These are phyloP conservation scores for Rhamnusium bicolor DNA, from an alignment of 2,888 invertebrate genomes.

Conservation along the genomic window DNA sequence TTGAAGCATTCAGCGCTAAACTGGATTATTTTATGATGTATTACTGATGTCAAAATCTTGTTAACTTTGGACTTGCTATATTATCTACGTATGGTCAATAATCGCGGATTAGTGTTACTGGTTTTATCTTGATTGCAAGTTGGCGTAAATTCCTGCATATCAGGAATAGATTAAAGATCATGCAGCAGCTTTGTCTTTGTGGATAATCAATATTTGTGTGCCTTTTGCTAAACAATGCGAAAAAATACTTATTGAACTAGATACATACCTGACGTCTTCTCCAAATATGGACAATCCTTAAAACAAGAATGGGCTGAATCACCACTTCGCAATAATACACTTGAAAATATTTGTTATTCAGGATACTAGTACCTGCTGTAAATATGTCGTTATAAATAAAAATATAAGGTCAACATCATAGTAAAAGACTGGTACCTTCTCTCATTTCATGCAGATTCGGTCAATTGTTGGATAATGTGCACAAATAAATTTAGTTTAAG, in stretches of 20 bases:
- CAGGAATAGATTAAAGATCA: too few relatives aligned
- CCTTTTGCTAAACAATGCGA: background rate
- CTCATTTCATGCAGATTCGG: background rate
- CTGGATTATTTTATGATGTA: too few relatives aligned
- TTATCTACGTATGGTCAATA: too few relatives aligned
- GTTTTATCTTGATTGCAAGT: too few relatives aligned
- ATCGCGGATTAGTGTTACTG: too few relatives aligned
- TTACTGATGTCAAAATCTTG: too few relatives aligned
- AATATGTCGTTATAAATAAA: conserved; percentile 15
- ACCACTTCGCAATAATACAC: conserved; percentile 16
- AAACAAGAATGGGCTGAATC: conserved; percentile 20
- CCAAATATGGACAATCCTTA: conserved; percentile 18
- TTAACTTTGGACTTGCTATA: too few relatives aligned
- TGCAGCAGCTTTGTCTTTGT: too few relatives aligned
- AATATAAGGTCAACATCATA: conserved; percentile 24
- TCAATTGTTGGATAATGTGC: background rate
- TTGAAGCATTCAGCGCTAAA: too few relatives aligned
- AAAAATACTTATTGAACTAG: conserved; percentile 1
- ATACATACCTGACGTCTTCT: conserved; percentile 1
- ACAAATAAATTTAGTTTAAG: background rate
- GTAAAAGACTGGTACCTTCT: conserved; percentile 7
- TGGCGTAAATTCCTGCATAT: too few relatives aligned
- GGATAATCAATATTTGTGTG: background rate
- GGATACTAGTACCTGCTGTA: conserved; percentile 18
- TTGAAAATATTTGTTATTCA: conserved; percentile 4